These are phyloP conservation scores for Camponotus fellah DNA, from an alignment of 2,888 invertebrate species.

Conservation along the genomic window DNA sequence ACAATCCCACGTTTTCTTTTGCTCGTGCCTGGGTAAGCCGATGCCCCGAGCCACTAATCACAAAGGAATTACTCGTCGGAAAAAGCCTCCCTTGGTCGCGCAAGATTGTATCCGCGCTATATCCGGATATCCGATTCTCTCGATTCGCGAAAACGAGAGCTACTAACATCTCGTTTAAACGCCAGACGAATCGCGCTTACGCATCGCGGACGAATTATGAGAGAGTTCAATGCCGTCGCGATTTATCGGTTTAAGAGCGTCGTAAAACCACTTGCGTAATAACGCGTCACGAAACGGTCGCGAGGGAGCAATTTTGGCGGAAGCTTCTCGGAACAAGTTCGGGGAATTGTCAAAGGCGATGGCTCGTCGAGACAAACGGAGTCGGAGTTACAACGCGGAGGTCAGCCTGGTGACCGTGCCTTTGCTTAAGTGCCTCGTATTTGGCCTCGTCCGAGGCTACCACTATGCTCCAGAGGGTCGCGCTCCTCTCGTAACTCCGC, in stretches of 20 bases:
- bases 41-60: slow-evolving; percentile 68
- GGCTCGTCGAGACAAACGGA: slow-evolving; percentile 66
- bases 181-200: too few species aligned
- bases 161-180: neutral
- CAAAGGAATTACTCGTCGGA: slow-evolving; percentile 66
- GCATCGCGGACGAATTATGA: neutral
- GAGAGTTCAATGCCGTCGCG: slow-evolving; percentile 16
- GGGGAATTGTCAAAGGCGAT: slow-evolving; percentile 72
- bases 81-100: slow-evolving; percentile 57
- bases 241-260: slow-evolving; percentile 52
- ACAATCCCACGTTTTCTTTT: slow-evolving; percentile 65
- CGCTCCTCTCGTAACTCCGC: slow-evolving; percentile 48
- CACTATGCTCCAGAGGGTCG: slow-evolving; percentile 55
- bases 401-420: slow-evolving; percentile 59
- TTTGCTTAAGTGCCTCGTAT: slow-evolving; percentile 65
- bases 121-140: slow-evolving; percentile 37
- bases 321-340: slow-evolving; percentile 69
- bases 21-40: slow-evolving; percentile 62
- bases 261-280: slow-evolving; percentile 35
- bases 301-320: slow-evolving; percentile 44
- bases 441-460: slow-evolving; percentile 41
- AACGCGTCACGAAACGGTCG: slow-evolving; percentile 23
- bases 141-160: slow-evolving; percentile 14
- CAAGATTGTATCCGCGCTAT: slow-evolving; percentile 42
- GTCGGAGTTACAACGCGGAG: slow-evolving; percentile 61